Evolutionary conservation across 2,888 invertebrate species (phyloP).

Genomic region (Lasioglossum vierecki): DNA sequence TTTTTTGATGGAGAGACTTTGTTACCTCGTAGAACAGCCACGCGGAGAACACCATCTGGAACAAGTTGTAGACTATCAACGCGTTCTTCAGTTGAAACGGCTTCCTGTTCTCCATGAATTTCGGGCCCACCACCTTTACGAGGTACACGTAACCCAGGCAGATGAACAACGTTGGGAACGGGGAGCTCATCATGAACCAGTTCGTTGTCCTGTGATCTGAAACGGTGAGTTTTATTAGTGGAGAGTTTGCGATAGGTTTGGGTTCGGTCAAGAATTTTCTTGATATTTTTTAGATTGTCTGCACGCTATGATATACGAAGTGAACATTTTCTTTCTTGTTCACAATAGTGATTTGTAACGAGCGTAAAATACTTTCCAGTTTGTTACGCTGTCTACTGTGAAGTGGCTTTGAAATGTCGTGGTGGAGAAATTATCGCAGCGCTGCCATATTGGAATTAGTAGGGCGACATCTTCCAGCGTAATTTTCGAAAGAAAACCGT

Average conservation of each 20-base stretch:
- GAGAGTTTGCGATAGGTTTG: neutral
- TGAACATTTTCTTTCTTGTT: neutral
- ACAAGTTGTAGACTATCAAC: slow-evolving; percentile 92
- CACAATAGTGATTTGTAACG: neutral
- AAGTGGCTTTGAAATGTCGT: neutral
- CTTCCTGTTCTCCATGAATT: slow-evolving; percentile 96
- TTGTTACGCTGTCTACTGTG: neutral
- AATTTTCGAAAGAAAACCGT: too few relatives aligned
- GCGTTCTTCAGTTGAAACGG: slow-evolving; percentile 92
- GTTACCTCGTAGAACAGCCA: slow-evolving; percentile 96
- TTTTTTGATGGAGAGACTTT: neutral
- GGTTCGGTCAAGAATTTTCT: neutral
- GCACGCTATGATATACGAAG: too few relatives aligned
- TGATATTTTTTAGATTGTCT: neutral
- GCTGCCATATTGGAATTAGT: neutral
- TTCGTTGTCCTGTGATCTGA: slow-evolving; percentile 94
- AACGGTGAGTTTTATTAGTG: slow-evolving; percentile 35
- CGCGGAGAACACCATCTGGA: slow-evolving; percentile 95
- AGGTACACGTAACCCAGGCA: slow-evolving; percentile 95
- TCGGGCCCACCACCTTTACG: slow-evolving; percentile 95
- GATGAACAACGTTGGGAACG: slow-evolving; percentile 95
- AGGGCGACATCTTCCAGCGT: neutral
- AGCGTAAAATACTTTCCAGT: neutral
- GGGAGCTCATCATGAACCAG: slow-evolving; percentile 97
- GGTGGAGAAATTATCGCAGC: neutral